These are phyloP conservation scores for Neosalanx taihuensis DNA, from an alignment of 2,797 vertebrate genomes.

Conservation along the genomic window DNA sequence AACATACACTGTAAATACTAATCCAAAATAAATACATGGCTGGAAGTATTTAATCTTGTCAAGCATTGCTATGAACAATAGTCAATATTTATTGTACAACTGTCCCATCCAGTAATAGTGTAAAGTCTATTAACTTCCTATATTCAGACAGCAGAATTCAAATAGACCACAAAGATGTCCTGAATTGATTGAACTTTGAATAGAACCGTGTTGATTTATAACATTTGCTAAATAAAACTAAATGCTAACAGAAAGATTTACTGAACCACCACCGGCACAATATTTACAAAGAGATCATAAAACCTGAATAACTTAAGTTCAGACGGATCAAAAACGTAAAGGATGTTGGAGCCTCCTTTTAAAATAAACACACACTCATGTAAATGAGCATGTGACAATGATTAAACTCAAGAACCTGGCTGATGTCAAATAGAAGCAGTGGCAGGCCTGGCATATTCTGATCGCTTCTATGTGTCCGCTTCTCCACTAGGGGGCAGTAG, in stretches of 20 bases:
- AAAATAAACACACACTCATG: not conserved
- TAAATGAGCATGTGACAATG: not conserved
- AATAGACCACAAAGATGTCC: not conserved
- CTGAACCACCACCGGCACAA: not conserved
- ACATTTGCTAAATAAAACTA: not conserved
- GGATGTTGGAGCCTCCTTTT: not conserved
- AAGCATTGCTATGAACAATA: not conserved
- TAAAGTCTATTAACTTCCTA: not conserved
- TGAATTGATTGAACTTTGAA: not conserved
- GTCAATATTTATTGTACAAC: not conserved
- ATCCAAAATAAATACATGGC: not conserved
- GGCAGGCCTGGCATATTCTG: not conserved
- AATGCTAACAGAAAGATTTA: not conserved
- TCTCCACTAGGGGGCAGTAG: conserved; percentile 2
- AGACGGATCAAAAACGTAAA: not conserved
- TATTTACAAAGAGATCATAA: not conserved
- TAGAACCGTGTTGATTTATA: not conserved
- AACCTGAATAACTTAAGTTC: not conserved
- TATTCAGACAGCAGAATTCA: not conserved
- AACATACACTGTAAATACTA: not conserved
- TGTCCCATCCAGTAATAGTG: not conserved
- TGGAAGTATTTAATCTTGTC: not conserved
- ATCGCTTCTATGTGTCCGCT: not conserved
- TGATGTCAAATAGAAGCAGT: not conserved
- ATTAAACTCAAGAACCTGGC: not conserved